Percentiles rank a stretch among this genome's conserved stretches.
Evolutionary conservation across 2,888 invertebrate genomes (phyloP).

Genomic region (Cheilosia urbana): DNA sequence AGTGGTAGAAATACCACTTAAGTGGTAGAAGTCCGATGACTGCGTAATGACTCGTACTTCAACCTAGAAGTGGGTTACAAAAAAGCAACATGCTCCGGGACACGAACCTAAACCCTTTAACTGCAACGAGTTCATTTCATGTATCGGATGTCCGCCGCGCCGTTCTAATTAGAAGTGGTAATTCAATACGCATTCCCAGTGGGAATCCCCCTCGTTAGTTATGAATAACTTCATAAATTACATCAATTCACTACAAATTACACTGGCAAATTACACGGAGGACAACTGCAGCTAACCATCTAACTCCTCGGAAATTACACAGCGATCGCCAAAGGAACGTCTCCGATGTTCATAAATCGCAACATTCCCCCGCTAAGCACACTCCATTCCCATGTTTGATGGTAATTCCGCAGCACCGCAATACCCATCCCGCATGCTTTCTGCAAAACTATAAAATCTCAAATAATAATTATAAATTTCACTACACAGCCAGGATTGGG

Average conservation of each 20-base stretch:
- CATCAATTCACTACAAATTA: constrained; percentile 28
- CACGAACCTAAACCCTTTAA: no score
- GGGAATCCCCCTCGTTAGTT: background rate
- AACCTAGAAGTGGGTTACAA: no score
- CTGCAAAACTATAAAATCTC: constrained; percentile 42
- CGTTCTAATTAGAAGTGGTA: background rate
- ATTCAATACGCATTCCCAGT: background rate
- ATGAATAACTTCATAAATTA: constrained; percentile 17
- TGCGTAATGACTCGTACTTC: no score
- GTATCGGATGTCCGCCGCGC: no score
- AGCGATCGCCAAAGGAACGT: background rate
- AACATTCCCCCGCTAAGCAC: background rate
- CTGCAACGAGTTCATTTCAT: no score
- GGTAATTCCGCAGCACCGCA: background rate
- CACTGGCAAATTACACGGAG: constrained; percentile 23
- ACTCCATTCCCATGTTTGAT: constrained; percentile 13
- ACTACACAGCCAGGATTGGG: constrained; percentile 18
- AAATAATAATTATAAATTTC: constrained; percentile 48
- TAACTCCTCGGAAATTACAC: constrained; percentile 4
- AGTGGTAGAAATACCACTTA: no score
- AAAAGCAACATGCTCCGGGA: no score
- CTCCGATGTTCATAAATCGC: constrained; percentile 17
- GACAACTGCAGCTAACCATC: constrained; percentile 15
- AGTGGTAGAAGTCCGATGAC: no score
- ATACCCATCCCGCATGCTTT: background rate